phyloP scores from a whole-genome alignment of 2,888 invertebrate genomes.

The Ariolimax columbianus region DNA sequence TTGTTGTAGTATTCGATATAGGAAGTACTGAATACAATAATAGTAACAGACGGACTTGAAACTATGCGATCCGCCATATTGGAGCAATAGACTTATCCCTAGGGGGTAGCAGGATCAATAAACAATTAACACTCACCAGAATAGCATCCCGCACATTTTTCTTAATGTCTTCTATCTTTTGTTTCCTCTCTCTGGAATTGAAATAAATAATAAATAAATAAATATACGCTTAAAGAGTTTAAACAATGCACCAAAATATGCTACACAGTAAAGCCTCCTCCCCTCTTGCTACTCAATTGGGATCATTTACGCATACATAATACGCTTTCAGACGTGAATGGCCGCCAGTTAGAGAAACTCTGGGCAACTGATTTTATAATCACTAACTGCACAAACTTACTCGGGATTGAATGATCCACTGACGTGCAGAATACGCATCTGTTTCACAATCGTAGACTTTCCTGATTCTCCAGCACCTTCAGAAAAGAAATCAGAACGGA shows the following conservation, averaged over 20 bases:
- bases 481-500: conserved; percentile 65
- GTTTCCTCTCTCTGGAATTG: conserved; percentile 90
- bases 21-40: neutral
- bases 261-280: conserved; percentile 27
- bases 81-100: conserved; percentile 50
- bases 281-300: conserved; percentile 52
- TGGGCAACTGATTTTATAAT: neutral
- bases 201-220: conserved; percentile 55
- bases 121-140: conserved; percentile 78
- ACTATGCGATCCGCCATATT: conserved; percentile 59
- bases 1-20: neutral
- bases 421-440: conserved; percentile 99
- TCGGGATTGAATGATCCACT: conserved; percentile 96
- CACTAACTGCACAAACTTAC: conserved; percentile 80
- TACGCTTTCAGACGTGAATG: conserved; percentile 47
- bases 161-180: conserved; percentile 92
- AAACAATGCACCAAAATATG: neutral
- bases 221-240: neutral
- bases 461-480: conserved; percentile 98
- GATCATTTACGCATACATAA: conserved; percentile 63
- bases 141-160: conserved; percentile 98
- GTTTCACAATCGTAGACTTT: conserved; percentile 99
- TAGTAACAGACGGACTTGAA: conserved; percentile 48
- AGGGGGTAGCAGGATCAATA: conserved; percentile 54
- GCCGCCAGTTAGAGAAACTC: neutral